Evolutionary conservation across 1,140 invertebrate species (phyloP), one percentile per base, ranked within the genome.

Genomic region (Leptinotarsa texana): DNA sequence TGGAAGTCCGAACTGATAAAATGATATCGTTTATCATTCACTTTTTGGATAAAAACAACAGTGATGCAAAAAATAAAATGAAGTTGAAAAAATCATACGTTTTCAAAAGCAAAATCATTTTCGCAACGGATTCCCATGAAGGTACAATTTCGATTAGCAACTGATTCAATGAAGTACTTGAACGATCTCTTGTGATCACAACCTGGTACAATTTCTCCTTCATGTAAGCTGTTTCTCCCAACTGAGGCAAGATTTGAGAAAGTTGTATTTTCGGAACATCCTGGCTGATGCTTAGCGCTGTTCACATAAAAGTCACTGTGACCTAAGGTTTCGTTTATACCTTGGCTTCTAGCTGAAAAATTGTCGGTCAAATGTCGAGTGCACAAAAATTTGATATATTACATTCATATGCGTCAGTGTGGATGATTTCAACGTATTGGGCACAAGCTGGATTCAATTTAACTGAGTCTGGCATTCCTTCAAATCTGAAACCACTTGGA

Each of bases 171-270:
- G 69, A 81, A 85, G 74, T 85, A 85, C 66, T 85, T 85, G 72
- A 80, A 82, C 3, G 83, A 69, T 57, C 83, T 70, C 74, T 85
- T 85, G 69, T 85, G 83, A 74, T 81, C 83, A 72, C 84, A 85
- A 4, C 81, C 82, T 6, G 82, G 82, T 42, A 83, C 63, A 65
- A 85, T 80, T 69, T 82, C 74, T 1, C 82, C 82, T 66, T 81
- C 78, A 24, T 77, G 78, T 62, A 85, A 73, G 22, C 47, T 69
- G 24, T 78, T 77, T 67, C 83, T 73, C 3, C 77, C 78, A n/a
- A 85, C 57, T 24, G 79, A 78, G 1, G 76, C 48, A 13, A 84
- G 68, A n/a, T 77, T 74, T 1, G 78, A 70, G 61, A 74, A 77
- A 5, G 74, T 47, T 57, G 75, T 75, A 47, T 80, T 74, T 5